Base-by-base conservation (phyloP, 92 coral and sea anemone genomes). In the Virgularia gustaviana region DNA sequence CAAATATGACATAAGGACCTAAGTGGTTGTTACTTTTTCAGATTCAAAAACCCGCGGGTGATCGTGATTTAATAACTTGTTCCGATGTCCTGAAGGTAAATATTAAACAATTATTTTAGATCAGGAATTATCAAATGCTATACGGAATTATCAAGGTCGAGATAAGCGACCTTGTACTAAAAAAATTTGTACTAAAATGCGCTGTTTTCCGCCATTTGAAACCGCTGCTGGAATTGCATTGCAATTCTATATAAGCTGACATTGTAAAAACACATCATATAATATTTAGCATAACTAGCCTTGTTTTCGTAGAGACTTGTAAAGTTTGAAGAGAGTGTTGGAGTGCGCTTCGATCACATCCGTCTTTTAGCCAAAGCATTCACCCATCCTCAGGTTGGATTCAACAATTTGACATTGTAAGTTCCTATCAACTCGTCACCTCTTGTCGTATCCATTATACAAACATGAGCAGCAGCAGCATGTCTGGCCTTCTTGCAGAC, bases 321-420 rank as follows among this genome's bases (percentile, higher is more conserved):
- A 20, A 78, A 89, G 73, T 79, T 94, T 22, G 99, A 94, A 41
- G 78, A 78, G 37, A 79, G 83, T 8, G 83, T 83, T 49, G 99
- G 99, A 25, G 79, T 94, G 35, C 87, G 82, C 54, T 94, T 94
- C 79, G 79, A 76, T 27, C 99, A 94, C 62, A 94, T 94, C 74
- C 96, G 99, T 34, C 79, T 94, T 51, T 77, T 94, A 65, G 99
- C 99, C 39, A 86, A 90, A 47, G 99, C 99, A 32, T 89, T 94
- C 65, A 94, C 99, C 36, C 99, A 94, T 54, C 95, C 99, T 1
- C 99, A 94, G 76, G 99, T 94, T 32, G 99, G 99, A 58, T 89
- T 79, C 78, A 94, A 94, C 78, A 84, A 94, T 65, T 78, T 94
- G 35, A 94, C 99, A 1, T 81, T 94, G 99, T 94, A 71, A 83